A percentile compares a stretch with the other conserved stretches of the same genome.
phyloP scores from a whole-genome alignment of 2,797 vertebrate species.

The Sardinella longiceps region DNA sequence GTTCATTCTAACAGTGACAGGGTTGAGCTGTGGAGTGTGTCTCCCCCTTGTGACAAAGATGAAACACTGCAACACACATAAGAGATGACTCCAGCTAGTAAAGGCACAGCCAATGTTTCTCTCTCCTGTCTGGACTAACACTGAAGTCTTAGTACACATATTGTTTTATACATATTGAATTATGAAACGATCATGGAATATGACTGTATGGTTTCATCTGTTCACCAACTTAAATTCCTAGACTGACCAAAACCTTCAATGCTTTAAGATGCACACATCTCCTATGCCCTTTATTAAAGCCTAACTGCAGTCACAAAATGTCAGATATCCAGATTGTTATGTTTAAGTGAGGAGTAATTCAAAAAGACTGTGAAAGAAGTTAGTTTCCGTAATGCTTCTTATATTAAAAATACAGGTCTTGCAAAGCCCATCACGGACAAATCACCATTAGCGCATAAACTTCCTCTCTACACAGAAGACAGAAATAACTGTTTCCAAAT shows the following conservation, averaged over 20 bases:
- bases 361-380: neutral
- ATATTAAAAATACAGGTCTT: neutral
- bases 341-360: too few relatives aligned
- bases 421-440: neutral
- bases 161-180: neutral
- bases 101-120: neutral
- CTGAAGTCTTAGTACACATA: neutral
- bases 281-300: too few relatives aligned
- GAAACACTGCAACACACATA: neutral
- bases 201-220: neutral
- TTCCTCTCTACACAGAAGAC: neutral
- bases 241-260: neutral
- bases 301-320: too few relatives aligned
- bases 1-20: neutral
- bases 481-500: neutral
- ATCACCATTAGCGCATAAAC: neutral
- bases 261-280: neutral
- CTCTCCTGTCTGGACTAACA: neutral
- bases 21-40: neutral
- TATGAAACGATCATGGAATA: neutral
- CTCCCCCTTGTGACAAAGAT: slow-evolving; percentile 26
- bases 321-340: too few relatives aligned
- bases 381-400: neutral
- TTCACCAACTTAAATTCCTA: neutral
- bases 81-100: neutral